phyloP scores from a whole-genome alignment of 2,797 vertebrate species.

The Prunella strophiata region DNA sequence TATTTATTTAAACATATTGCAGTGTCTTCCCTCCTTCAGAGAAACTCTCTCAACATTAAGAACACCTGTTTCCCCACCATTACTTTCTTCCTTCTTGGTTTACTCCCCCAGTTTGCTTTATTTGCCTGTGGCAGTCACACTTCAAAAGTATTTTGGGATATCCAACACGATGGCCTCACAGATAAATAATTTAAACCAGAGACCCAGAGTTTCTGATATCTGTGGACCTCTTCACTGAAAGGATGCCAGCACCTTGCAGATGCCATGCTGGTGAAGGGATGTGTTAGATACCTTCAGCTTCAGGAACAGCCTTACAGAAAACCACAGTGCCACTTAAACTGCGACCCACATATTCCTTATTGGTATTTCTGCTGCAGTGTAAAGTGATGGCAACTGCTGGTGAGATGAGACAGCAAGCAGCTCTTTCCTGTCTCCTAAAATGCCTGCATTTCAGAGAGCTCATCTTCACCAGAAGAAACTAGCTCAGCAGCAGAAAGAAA shows the following conservation, averaged over 20 bases:
- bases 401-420: not conserved
- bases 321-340: not conserved
- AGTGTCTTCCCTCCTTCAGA: not conserved
- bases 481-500: not conserved
- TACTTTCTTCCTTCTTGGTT: not conserved
- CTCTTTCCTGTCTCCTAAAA: not conserved
- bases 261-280: not conserved
- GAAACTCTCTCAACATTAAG: not conserved
- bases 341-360: not conserved
- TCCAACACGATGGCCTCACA: not conserved
- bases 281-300: not conserved
- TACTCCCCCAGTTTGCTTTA: not conserved
- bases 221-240: not conserved
- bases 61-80: not conserved
- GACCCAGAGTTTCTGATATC: not conserved
- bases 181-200: not conserved
- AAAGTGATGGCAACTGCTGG: not conserved
- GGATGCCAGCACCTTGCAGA: not conserved
- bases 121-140: not conserved
- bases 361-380: not conserved
- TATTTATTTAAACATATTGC: not conserved
- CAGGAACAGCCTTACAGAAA: not conserved
- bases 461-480: not conserved
- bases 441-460: not conserved
- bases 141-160: not conserved